A percentile compares a stretch with the other conserved stretches of the same genome.
These are phyloP conservation scores for Zosterops borbonicus DNA, from an alignment of 2,113 vertebrate genomes.

Conservation along the genomic window DNA sequence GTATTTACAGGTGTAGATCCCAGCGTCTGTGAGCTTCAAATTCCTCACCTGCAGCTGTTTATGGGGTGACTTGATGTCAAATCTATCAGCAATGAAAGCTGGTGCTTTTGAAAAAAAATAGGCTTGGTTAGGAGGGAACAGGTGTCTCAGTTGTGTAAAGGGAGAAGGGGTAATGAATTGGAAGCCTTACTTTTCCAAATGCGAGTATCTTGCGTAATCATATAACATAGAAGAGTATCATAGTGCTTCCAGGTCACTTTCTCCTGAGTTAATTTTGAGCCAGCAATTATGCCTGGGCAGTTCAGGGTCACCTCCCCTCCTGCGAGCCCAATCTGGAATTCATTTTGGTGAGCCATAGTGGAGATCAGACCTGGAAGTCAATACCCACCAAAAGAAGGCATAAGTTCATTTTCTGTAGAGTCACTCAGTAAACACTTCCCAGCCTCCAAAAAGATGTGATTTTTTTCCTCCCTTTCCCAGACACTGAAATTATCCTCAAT, in stretches of 20 bases:
- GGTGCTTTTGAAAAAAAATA: not conserved
- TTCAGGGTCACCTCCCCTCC: not conserved
- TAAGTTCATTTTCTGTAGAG: not conserved
- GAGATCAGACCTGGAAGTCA: slow-evolving; percentile 34
- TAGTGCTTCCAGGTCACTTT: not conserved
- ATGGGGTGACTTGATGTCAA: not conserved
- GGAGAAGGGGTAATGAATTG: not conserved
- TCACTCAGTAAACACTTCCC: not conserved
- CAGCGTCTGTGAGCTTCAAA: not conserved
- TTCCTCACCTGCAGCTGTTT: slow-evolving; percentile 35
- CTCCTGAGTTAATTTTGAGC: accelerated
- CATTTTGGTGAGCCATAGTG: not conserved
- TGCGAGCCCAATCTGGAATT: not conserved
- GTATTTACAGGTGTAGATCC: slow-evolving; percentile 53
- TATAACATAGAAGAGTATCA: accelerated
- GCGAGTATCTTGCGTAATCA: too few species aligned
- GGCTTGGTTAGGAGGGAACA: not conserved
- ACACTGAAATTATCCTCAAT: not conserved
- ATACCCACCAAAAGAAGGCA: not conserved
- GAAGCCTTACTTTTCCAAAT: slow-evolving; percentile 14
- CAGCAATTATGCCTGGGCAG: not conserved
- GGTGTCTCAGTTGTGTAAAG: not conserved
- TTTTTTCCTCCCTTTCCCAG: not conserved
- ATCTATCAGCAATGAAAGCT: accelerated
- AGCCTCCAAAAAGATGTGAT: not conserved